Base-by-base conservation (phyloP, 2,888 invertebrate species). In the Pseudococcus longispinus region DNA sequence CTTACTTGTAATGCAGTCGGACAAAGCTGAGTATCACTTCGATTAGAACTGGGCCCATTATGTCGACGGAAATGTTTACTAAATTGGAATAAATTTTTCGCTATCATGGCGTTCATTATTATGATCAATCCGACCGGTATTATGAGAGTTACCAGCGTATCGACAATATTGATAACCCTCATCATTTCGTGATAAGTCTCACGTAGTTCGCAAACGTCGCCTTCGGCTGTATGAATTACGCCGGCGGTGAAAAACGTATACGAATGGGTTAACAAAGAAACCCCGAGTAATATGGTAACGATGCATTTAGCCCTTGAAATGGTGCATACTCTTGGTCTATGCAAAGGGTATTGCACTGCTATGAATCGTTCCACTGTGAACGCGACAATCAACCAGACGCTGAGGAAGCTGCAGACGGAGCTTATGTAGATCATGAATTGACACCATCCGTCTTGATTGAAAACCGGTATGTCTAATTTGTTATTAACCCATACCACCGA, bases 341-440 rank as follows among this genome's bases (percentile, higher is more conserved):
- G 92, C 15, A 93, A 89, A 0, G 93, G 93, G 89, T 93, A 93
- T 89, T 93, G 93, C 0, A 94, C 93, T 4, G 94, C 94, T 70
- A 94, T 93, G 90, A 93, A 94, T 87, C 94, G 91, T 89, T 94
- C 94, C 1, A 94, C 93, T 0, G 94, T 94, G 90, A 94, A 94
- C 0, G 94, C 94, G 6, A 94, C 94, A 55, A 94, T 93, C 46
- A 94, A 90, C 94, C 94, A 94, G 2, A 94, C 94, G 89, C 94
- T 94, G 15, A 94, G 90, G 85, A 93, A 94, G 88, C 93, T 93
- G 91, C 92, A 93, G 1, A 92, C 92, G 29, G 92, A 92, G 87
- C 92, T 92, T 1, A 92, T 89, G 89, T 93, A 93, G 46, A 92
- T 91, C 42, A 92, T 89, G 6, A 91, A 90, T 89, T 93, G 92